These are phyloP conservation scores for Pygmarrhopalites habei DNA, from an alignment of 1,140 invertebrate genomes.

Conservation along the genomic window DNA sequence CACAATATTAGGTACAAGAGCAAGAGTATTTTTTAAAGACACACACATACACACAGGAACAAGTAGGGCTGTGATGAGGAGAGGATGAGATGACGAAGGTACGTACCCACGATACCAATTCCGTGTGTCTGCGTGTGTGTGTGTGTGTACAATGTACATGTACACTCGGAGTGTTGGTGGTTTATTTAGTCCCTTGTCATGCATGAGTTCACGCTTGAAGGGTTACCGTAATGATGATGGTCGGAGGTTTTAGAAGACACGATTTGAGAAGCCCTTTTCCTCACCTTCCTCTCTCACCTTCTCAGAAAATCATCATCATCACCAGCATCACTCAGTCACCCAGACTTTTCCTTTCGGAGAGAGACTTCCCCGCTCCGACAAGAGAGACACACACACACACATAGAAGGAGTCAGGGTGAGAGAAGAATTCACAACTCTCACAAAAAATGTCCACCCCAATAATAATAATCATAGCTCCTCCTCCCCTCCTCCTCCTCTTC, in stretches of 20 bases:
- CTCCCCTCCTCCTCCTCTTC: too few species aligned
- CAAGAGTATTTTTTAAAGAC: too few species aligned
- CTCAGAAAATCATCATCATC: conserved; percentile 22
- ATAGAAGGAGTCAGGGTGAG: conserved; percentile 17
- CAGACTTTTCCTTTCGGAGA: not conserved
- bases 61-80: too few species aligned
- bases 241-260: not conserved
- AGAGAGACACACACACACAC: not conserved
- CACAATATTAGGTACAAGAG: too few species aligned
- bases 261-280: conserved; percentile 25
- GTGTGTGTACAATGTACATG: too few species aligned
- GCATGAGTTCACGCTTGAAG: conserved; percentile 34
- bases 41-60: too few species aligned
- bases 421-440: conserved; percentile 18
- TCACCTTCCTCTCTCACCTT: conserved; percentile 32
- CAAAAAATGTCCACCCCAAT: conserved; percentile 31
- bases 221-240: conserved; percentile 27
- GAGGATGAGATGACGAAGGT: too few species aligned
- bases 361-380: not conserved
- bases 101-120: too few species aligned
- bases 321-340: conserved; percentile 11
- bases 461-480: conserved; percentile 9
- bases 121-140: too few species aligned
- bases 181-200: conserved; percentile 28
- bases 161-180: conserved; percentile 10